Base-by-base conservation (phyloP, 1,140 invertebrate genomes). In the Drosophila punjabiensis region DNA sequence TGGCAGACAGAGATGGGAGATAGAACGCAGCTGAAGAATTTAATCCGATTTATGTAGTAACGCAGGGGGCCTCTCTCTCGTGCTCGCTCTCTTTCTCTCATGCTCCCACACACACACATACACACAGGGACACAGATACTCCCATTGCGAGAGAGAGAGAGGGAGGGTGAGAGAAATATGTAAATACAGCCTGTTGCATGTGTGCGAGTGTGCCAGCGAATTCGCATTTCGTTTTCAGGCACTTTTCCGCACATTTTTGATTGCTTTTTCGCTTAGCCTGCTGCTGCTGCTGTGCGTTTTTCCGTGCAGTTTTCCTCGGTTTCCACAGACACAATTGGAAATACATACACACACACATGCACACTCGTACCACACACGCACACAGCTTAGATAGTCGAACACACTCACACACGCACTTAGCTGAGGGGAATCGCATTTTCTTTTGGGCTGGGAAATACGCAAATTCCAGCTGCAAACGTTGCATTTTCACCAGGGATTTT, bases 301-400 rank as follows among this genome's bases (percentile, higher is more conserved):
- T 63, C 47, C 48, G 60, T 60, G 45, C 64, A 66, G 43, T 78
- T 81, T 81, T 80, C 69, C 64, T 67, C 20, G 32, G 50, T 83
- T 85, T 86, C 76, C 80, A 81, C 73, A 87, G 69, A 79, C 62
- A 71, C 82, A 86, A 86, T 86, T 86, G 83, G 84, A 87, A 86
- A 82, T 76, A 79, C 82, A 79, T 61, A 59, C 60, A 45, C 68
- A 64, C 20, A 18, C 35, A 16, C n/a, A 60, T 7, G 2, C 73
- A 63, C 69, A 76, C 30, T 33, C 68, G 76, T 43, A 37, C 28
- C 1, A 28, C 58, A 59, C 68, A 82, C 55, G 73, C 60, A 82
- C 68, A 81, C 66, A 60, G 50, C 55, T 60, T 39, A 76, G 64
- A 77, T 45, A 70, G 55, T 41, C 53, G 24, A 33, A 33, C 30